A percentile compares a stretch with the other conserved stretches of the same genome.
Evolutionary conservation across 35 echinoderm and acorn worm genomes (phyloP).

Genomic region (Chiridota heheva): DNA sequence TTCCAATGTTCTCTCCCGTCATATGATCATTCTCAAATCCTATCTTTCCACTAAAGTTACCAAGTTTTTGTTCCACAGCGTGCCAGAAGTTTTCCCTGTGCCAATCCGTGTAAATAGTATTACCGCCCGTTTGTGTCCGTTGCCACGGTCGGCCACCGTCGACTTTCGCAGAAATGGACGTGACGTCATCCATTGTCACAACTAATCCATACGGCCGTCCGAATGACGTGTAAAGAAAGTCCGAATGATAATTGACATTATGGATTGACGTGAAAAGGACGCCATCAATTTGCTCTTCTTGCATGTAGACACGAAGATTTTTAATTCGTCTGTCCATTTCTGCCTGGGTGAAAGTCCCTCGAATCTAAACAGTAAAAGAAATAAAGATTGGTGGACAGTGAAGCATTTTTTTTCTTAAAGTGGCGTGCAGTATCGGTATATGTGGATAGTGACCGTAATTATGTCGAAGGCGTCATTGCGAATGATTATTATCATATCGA

Average conservation of each 20-base stretch:
- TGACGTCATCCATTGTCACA: constrained; percentile 82
- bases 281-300: constrained; percentile 56
- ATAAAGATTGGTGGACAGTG: no score
- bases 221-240: constrained; percentile 84
- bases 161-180: constrained; percentile 64
- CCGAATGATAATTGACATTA: constrained; percentile 90
- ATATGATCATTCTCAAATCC: constrained; percentile 87
- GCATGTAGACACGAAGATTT: constrained; percentile 70
- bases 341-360: constrained; percentile 75
- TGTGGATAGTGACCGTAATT: no score
- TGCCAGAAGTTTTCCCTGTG: constrained; percentile 84
- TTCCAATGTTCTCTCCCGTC: constrained; percentile 62
- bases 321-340: constrained; percentile 70
- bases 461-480: no score
- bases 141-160: constrained; percentile 88
- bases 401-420: no score
- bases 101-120: constrained; percentile 86
- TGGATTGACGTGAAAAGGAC: constrained; percentile 87
- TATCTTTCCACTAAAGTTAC: constrained; percentile 54
- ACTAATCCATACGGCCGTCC: constrained; percentile 81
- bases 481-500: no score
- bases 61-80: constrained; percentile 63
- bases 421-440: no score
- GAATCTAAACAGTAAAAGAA: constrained; percentile 37
- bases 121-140: constrained; percentile 61